phyloP scores from a whole-genome alignment of 1,140 invertebrate genomes.

The Odontomachus brunneus region DNA sequence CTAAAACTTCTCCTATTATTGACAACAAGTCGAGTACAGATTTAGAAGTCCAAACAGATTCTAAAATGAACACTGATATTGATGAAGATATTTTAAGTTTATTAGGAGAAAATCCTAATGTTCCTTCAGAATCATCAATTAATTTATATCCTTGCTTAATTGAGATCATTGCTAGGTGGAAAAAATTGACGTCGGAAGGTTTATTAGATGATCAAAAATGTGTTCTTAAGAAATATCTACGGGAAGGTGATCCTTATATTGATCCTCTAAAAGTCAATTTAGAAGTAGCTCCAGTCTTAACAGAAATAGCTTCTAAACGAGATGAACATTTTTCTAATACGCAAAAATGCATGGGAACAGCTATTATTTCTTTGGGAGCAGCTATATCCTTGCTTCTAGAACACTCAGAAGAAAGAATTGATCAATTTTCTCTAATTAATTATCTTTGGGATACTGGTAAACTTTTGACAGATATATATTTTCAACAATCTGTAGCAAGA shows the following conservation, averaged over 20 bases:
- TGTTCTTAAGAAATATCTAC: background rate
- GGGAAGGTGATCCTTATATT: background rate
- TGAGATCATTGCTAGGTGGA: no score
- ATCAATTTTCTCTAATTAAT: background rate
- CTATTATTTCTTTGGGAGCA: background rate
- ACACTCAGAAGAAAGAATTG: conserved; percentile 8
- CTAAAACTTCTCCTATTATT: no score
- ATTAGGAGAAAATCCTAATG: no score
- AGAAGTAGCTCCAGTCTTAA: background rate
- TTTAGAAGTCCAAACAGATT: no score
- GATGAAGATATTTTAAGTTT: no score
- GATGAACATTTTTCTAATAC: background rate
- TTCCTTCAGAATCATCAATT: no score
- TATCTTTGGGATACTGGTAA: conserved; percentile 25
- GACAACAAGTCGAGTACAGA: no score
- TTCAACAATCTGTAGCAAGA: conserved; percentile 24
- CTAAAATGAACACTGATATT: no score
- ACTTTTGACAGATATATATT: conserved; percentile 4
- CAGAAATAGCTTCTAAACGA: background rate
- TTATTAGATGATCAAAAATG: background rate
- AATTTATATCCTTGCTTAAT: no score
- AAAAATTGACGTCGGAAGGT: background rate
- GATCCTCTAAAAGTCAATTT: conserved; percentile 6
- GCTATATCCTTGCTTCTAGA: conserved; percentile 61
- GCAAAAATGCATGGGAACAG: background rate